Evolutionary conservation across 2,797 vertebrate species (phyloP).

Genomic region (Nasua narica): DNA sequence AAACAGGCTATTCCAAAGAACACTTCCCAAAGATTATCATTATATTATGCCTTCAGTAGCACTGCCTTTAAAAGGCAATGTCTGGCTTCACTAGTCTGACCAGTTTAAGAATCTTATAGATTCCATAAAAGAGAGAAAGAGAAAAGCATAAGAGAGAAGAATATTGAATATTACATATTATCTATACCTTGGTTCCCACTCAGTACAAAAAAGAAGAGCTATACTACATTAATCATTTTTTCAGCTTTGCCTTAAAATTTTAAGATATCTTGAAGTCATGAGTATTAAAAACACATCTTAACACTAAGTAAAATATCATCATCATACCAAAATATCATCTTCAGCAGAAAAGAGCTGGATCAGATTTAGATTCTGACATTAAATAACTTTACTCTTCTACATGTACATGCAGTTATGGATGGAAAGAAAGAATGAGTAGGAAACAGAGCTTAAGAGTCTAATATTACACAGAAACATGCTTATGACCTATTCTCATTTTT

Average conservation of each 20-base stretch:
- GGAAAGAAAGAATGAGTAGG: background rate
- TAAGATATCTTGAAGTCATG: constrained; percentile 34
- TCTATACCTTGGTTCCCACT: constrained; percentile 51
- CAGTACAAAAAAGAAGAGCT: constrained; percentile 41
- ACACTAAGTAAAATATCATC: background rate
- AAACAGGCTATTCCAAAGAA: background rate
- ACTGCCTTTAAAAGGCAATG: background rate
- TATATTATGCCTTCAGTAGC: background rate
- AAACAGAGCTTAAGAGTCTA: background rate
- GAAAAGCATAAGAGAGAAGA: background rate
- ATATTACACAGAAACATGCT: background rate
- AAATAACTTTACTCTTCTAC: background rate
- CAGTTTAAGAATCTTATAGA: background rate
- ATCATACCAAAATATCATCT: background rate
- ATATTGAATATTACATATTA: background rate
- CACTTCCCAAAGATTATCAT: background rate
- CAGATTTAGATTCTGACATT: background rate
- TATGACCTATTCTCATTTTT: background rate
- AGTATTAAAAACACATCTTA: constrained; percentile 25
- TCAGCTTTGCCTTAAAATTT: background rate
- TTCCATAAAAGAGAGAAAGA: background rate
- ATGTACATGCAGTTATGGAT: background rate
- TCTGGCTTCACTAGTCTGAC: background rate
- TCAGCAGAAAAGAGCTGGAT: background rate
- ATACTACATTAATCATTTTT: constrained; percentile 32